A percentile compares a stretch with the other conserved stretches of the same genome.
Conservation (phyloP, 2,113 vertebrate genomes). For the Passer domesticus region DNA sequence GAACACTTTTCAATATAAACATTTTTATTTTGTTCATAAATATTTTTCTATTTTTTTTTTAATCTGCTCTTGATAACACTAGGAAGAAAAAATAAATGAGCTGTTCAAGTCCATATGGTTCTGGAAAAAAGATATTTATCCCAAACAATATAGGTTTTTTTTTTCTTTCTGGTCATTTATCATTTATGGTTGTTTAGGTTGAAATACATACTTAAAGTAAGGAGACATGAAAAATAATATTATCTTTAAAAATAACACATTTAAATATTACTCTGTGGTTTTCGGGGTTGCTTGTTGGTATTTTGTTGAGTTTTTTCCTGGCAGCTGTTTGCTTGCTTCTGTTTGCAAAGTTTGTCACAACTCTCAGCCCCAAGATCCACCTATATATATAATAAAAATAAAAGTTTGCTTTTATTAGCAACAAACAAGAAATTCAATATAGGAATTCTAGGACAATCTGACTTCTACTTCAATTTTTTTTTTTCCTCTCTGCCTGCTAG, state of each 20-base stretch:
- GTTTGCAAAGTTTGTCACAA: not conserved
- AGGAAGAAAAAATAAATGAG: not conserved
- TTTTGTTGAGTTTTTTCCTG: rapidly evolving
- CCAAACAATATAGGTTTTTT: not conserved
- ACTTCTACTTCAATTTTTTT: not conserved
- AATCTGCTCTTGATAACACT: not conserved
- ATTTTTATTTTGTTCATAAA: not conserved
- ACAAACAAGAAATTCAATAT: not conserved
- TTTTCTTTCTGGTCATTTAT: not conserved
- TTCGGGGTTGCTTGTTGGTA: rapidly evolving
- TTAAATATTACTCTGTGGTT: not conserved
- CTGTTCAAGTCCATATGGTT: not conserved
- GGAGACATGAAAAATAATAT: not conserved
- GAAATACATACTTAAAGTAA: not conserved
- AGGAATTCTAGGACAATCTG: not conserved
- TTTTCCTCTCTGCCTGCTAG: not conserved
- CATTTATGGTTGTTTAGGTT: not conserved
- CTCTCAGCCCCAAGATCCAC: not conserved
- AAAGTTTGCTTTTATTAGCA: not conserved
- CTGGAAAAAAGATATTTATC: not conserved
- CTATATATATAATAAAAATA: not conserved
- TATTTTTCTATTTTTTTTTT: not conserved
- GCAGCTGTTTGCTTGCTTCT: not conserved
- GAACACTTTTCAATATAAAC: not conserved
- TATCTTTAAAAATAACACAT: not conserved